These are phyloP conservation scores for Laodelphax striatellus DNA, from an alignment of 1,140 invertebrate species.

Conservation along the genomic window DNA sequence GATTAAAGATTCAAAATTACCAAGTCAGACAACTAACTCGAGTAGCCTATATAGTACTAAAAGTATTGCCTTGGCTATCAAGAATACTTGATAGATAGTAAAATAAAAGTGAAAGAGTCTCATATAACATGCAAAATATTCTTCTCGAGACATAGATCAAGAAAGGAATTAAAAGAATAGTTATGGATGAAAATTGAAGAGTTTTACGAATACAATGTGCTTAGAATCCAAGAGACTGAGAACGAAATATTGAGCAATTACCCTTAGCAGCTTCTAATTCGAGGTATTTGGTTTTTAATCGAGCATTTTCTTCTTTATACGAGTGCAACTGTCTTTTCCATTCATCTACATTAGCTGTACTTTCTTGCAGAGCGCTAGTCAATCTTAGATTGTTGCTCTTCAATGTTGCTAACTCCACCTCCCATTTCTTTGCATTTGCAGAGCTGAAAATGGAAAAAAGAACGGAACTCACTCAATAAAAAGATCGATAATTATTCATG, in stretches of 20 bases:
- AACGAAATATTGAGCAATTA: constrained; percentile 18
- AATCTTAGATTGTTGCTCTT: constrained; percentile 93
- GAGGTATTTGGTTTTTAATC: constrained; percentile 66
- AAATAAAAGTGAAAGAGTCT: no score
- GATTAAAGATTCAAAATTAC: no score
- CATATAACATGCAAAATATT: no score
- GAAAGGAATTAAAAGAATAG: no score
- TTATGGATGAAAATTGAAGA: no score
- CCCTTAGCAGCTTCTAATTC: constrained; percentile 61
- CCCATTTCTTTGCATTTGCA: constrained; percentile 96
- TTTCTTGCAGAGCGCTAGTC: constrained; percentile 92
- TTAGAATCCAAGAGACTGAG: no score
- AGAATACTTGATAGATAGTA: not conserved
- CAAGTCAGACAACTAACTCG: not conserved
- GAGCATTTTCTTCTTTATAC: constrained; percentile 90
- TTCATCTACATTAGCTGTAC: constrained; percentile 94
- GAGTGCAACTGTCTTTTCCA: constrained; percentile 95
- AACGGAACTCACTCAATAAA: no score
- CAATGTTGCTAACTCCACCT: constrained; percentile 88
- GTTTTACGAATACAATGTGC: no score
- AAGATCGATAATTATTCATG: no score
- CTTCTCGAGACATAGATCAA: no score
- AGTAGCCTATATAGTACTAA: not conserved
- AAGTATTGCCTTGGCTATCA: not conserved
- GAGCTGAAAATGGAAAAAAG: constrained; percentile 53